A percentile compares a stretch with the other conserved stretches of the same genome.
Conservation (phyloP, 30 jellyfish, hydroid and myxozoan genomes). For the Chrysaora quinquecirrha region DNA sequence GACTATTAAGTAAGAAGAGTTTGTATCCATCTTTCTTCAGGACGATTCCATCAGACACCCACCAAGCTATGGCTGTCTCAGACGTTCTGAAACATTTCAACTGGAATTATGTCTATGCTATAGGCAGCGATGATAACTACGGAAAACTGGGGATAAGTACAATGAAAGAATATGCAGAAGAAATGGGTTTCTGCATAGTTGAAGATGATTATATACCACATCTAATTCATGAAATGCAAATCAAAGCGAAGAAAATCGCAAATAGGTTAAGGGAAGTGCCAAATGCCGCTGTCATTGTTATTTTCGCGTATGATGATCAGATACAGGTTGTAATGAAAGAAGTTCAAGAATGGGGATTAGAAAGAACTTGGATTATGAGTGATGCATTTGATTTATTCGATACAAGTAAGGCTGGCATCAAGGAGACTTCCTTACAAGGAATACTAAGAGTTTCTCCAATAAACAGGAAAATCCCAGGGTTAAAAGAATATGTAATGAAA, state of each 20-base stretch:
- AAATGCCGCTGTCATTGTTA: slow-evolving; percentile 73
- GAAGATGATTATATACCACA: slow-evolving; percentile 74
- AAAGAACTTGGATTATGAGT: slow-evolving; percentile 82
- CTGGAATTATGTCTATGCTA: slow-evolving; percentile 83
- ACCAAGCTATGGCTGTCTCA: slow-evolving; percentile 74
- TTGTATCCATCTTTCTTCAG: slow-evolving; percentile 81
- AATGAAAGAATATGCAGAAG: slow-evolving; percentile 57
- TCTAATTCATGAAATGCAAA: slow-evolving; percentile 28
- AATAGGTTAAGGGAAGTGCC: slow-evolving; percentile 4
- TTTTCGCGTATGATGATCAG: slow-evolving; percentile 66
- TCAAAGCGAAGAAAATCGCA: slow-evolving; percentile 53
- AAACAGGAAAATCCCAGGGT: slow-evolving; percentile 38
- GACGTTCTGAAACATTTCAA: slow-evolving; percentile 55
- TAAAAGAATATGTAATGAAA: slow-evolving; percentile 35
- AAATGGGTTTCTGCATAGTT: slow-evolving; percentile 64
- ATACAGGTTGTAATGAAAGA: slow-evolving; percentile 61
- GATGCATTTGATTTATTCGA: slow-evolving; percentile 83
- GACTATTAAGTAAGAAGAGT: slow-evolving; percentile 80
- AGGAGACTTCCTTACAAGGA: slow-evolving; percentile 49
- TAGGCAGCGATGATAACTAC: slow-evolving; percentile 94
- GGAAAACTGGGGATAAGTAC: slow-evolving; percentile 87
- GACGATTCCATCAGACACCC: slow-evolving; percentile 85
- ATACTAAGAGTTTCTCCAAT: slow-evolving; percentile 65
- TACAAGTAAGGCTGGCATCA: slow-evolving; percentile 17
- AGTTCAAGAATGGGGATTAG: slow-evolving; percentile 50